These are phyloP conservation scores for Acanthosepion pharaonis DNA, from an alignment of 2,888 invertebrate genomes.

Conservation along the genomic window DNA sequence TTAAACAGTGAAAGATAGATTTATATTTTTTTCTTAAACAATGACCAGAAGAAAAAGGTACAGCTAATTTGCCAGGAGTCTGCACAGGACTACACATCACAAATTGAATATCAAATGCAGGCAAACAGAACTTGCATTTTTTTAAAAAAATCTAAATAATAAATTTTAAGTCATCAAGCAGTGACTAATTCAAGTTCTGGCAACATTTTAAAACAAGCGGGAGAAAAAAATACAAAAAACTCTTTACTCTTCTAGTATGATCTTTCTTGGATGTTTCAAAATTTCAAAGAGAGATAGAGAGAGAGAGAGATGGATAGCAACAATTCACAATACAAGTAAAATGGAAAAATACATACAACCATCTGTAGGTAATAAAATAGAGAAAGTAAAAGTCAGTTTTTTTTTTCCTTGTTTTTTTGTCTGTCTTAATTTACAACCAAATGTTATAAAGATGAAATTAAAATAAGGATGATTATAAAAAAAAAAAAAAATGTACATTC, in stretches of 20 bases:
- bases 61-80: background rate
- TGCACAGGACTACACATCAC: background rate
- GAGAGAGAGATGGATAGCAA: background rate
- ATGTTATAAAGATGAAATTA: background rate
- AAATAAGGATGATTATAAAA: background rate
- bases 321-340: conserved; percentile 25
- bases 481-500: background rate
- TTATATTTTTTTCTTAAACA: background rate
- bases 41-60: conserved; percentile 1
- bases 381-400: background rate
- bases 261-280: background rate
- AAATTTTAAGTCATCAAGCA: background rate
- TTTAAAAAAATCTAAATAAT: background rate
- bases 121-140: background rate
- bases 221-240: too few species aligned
- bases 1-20: background rate
- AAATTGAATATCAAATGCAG: conserved; percentile 1
- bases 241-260: background rate
- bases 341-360: conserved; percentile 44
- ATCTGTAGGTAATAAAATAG: conserved; percentile 22
- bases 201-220: background rate
- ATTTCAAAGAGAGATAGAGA: background rate
- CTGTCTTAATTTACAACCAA: background rate
- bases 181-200: background rate
- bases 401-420: background rate